These are phyloP conservation scores for Chaetodon auriga DNA, from an alignment of 2,113 vertebrate genomes.

Conservation along the genomic window DNA sequence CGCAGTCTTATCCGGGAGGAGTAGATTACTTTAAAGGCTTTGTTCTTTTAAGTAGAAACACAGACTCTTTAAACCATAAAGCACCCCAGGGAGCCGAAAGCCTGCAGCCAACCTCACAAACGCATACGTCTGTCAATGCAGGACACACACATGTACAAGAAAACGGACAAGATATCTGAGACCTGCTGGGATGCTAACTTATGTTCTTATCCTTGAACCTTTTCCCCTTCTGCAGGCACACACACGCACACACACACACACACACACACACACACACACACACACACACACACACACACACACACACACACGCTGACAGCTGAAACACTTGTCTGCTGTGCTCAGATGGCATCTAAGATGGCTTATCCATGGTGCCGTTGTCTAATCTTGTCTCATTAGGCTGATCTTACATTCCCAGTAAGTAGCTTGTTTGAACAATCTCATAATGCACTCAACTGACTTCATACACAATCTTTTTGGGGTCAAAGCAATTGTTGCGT, in stretches of 20 bases:
- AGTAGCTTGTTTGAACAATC: constrained; percentile 62
- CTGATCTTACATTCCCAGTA: constrained; percentile 43
- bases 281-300: not conserved
- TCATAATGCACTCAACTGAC: constrained; percentile 16
- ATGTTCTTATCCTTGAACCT: not conserved
- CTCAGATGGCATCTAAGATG: constrained; percentile 44
- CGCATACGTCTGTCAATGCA: not conserved
- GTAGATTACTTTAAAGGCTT: constrained; percentile 52
- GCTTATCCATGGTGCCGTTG: constrained; percentile 35
- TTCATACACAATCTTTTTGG: not conserved
- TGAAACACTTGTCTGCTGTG: not conserved
- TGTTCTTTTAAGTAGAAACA: constrained; percentile 54
- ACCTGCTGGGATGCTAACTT: not conserved
- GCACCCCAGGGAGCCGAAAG: constrained; percentile 21
- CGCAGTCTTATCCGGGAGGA: constrained; percentile 24
- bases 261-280: not conserved
- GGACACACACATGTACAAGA: not conserved
- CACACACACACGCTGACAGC: not conserved
- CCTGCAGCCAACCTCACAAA: constrained; percentile 25
- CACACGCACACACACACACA: not conserved
- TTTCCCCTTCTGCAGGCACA: not conserved
- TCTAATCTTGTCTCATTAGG: constrained; percentile 55
- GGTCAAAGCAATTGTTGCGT: not conserved
- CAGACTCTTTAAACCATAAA: constrained; percentile 50
- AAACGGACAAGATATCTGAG: not conserved